Conservation (phyloP, 2,113 vertebrate species). For the Argyrosomus japonicus region DNA sequence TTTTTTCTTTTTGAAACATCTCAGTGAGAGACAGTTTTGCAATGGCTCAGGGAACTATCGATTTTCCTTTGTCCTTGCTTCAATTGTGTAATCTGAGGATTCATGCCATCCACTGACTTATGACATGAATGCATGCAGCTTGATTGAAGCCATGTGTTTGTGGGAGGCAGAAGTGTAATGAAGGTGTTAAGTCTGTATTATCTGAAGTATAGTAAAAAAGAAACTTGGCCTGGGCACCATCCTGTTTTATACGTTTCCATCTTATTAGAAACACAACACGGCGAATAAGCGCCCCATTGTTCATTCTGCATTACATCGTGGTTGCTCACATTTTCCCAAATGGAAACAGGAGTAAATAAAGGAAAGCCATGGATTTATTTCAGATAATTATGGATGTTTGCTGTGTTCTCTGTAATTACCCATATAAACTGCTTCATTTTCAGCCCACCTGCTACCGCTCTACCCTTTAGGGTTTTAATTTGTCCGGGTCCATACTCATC, state of each 20-base stretch:
- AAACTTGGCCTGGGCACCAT: conserved; percentile 26
- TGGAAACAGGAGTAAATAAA: conserved; percentile 19
- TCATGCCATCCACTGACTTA: conserved; percentile 50
- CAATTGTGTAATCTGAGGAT: conserved; percentile 61
- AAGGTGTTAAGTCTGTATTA: conserved; percentile 45
- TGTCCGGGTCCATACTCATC: conserved; percentile 17
- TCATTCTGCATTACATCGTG: conserved; percentile 26
- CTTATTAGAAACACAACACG: conserved; percentile 39
- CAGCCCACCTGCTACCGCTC: conserved; percentile 30
- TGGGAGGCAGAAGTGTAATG: conserved; percentile 37
- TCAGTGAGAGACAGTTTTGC: conserved; percentile 38
- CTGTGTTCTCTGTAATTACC: conserved; percentile 40
- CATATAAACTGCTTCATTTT: conserved; percentile 41
- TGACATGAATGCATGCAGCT: conserved; percentile 43
- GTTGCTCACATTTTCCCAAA: conserved; percentile 35
- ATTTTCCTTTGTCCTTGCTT: conserved; percentile 61
- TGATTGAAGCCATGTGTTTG: conserved; percentile 68
- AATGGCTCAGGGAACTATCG: conserved; percentile 55
- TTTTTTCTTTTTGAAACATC: conserved; percentile 13
- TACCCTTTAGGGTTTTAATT: conserved; percentile 37
- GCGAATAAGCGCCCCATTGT: conserved; percentile 42
- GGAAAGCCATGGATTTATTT: conserved; percentile 14
- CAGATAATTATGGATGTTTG: conserved; percentile 20
- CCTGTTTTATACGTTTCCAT: conserved; percentile 41
- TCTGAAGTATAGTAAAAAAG: conserved; percentile 26